phyloP scores from a whole-genome alignment of 2,797 vertebrate genomes.

The Glossophaga mutica region DNA sequence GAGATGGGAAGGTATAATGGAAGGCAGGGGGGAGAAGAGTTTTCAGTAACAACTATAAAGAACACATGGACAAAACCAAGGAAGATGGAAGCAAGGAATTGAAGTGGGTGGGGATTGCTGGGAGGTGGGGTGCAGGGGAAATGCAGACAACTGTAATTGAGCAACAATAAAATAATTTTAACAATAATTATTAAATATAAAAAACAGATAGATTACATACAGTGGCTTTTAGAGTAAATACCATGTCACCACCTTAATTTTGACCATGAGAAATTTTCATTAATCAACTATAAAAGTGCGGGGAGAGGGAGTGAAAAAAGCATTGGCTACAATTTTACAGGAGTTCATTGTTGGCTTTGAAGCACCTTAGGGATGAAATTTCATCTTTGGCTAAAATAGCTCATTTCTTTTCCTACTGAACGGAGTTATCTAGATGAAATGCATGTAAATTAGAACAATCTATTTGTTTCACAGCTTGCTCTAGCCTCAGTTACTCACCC shows the following conservation, averaged over 20 bases:
- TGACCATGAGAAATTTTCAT: background rate
- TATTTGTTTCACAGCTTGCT: background rate
- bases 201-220: background rate
- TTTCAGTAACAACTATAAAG: too few relatives aligned
- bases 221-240: background rate
- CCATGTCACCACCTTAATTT: background rate
- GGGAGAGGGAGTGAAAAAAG: fast-evolving
- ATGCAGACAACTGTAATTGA: too few relatives aligned
- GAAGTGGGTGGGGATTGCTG: too few relatives aligned
- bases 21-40: too few relatives aligned
- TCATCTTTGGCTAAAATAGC: background rate
- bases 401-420: background rate
- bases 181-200: too few relatives aligned
- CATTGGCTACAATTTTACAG: background rate
- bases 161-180: too few relatives aligned
- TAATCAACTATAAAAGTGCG: background rate
- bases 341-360: background rate
- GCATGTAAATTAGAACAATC: too few relatives aligned
- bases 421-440: background rate
- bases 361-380: background rate
- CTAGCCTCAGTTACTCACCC: background rate
- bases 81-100: too few relatives aligned
- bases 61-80: too few relatives aligned
- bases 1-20: too few relatives aligned
- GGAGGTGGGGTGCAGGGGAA: too few relatives aligned